A percentile compares a stretch with the other conserved stretches of the same genome.
phyloP scores from a whole-genome alignment of 2,113 vertebrate genomes.

The Camelus dromedarius region DNA sequence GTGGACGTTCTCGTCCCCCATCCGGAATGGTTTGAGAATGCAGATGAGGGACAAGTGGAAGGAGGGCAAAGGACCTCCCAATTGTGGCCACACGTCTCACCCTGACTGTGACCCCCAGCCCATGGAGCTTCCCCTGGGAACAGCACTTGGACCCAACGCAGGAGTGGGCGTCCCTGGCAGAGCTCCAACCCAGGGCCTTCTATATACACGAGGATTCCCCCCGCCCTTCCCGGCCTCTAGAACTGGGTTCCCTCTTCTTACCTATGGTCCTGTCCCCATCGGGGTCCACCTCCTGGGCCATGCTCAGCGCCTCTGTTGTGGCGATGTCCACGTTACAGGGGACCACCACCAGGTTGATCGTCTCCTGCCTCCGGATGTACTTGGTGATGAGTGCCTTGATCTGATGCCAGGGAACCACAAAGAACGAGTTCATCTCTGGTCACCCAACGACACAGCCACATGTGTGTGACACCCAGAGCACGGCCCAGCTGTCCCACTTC shows the following conservation, averaged over 20 bases:
- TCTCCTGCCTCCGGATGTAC: slow-evolving; percentile 89
- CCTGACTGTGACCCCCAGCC: neutral
- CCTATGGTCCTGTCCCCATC: slow-evolving; percentile 90
- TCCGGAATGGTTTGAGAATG: neutral
- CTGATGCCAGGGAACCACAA: slow-evolving; percentile 78
- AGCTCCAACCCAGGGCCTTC: neutral
- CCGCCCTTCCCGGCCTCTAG: neutral
- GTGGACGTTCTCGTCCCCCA: neutral
- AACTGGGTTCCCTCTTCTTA: slow-evolving; percentile 50
- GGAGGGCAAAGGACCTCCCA: neutral
- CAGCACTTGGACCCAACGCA: rapidly evolving
- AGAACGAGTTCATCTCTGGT: neutral
- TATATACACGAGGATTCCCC: neutral
- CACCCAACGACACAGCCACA: rapidly evolving
- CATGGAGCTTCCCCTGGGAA: neutral
- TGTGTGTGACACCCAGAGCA: neutral
- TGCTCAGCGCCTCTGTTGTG: slow-evolving; percentile 91
- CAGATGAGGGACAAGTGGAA: too few species aligned
- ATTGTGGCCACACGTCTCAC: neutral
- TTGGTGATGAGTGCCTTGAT: slow-evolving; percentile 89
- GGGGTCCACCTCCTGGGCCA: slow-evolving; percentile 90
- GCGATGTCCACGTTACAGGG: slow-evolving; percentile 92
- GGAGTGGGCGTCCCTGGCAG: neutral
- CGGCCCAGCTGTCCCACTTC: too few species aligned
- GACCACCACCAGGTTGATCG: slow-evolving; percentile 91